Base-by-base conservation (phyloP, 2,888 invertebrate species). In the Linnaemya tessellans region DNA sequence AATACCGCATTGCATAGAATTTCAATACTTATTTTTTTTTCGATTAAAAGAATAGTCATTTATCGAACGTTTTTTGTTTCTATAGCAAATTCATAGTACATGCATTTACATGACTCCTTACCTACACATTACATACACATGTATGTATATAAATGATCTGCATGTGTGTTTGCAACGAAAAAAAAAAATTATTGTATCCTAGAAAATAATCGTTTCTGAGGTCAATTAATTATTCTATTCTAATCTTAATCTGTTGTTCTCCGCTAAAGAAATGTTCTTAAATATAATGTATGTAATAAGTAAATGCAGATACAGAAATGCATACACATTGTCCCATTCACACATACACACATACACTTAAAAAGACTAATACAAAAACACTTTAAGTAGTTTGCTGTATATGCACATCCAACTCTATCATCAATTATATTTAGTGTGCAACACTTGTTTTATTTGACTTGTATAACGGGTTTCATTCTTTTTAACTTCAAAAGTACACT, bases 171-270 rank as follows among this genome's bases (percentile, higher is more conserved):
- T 41, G 13, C 38, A 38, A 38, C 20, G 3, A 51, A 49, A 30
- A 30, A 30, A 30, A 30, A 30, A 30, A 30, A 30, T 3, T 30
- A 30, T n/a, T n/a, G n/a, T n/a, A 30, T 30, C 30, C 30, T 30
- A 30, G 30, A 30, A 30, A 30, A 30, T 30, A 30, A 30, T 30
- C 30, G 30, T 30, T 30, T 30, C 30, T 30, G 30, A 30, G 30
- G 38, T 54, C 54, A 54, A 68, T 68, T 68, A 38, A 22, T 22
- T 54, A 51, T 68, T 68, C 54, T 68, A 56, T 54, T 68, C 38
- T 68, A 56, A 70, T 54, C 38, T 65, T 46, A 46, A 65, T 30
- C 43, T 30, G 43, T 25, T 43, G 15, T 25, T 58, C 43, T 54
- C 7, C 22, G 1, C 10, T 62, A 35, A 74, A 38, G 46, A 46